Percentiles rank a stretch among this genome's conserved stretches.
Conservation (phyloP, 2,797 vertebrate genomes). For the Alcedo quadribrachys region DNA sequence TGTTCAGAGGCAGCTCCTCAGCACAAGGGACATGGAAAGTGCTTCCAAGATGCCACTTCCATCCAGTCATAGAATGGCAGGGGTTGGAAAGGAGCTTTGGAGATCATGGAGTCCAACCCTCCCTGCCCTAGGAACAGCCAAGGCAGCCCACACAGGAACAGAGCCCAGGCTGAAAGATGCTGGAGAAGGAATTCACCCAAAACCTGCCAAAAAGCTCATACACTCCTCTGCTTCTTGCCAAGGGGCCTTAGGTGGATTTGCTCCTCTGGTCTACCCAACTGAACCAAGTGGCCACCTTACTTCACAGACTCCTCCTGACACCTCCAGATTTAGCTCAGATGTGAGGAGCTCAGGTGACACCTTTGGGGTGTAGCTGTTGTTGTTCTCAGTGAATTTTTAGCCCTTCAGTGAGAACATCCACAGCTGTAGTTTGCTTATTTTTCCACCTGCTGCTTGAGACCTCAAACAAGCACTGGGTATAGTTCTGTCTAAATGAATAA, state of each 20-base stretch:
- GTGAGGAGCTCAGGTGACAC: background rate
- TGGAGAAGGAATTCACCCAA: background rate
- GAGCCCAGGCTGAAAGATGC: no score
- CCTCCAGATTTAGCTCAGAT: background rate
- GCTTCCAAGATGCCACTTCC: background rate
- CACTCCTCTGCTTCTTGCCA: background rate
- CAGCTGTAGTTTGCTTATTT: background rate
- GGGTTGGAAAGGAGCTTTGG: no score
- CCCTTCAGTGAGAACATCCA: background rate
- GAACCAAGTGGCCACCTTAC: background rate
- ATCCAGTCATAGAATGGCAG: no score
- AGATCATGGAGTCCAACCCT: no score
- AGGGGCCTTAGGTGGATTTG: background rate
- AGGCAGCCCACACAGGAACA: no score
- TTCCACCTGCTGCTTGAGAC: background rate
- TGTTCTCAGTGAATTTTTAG: background rate
- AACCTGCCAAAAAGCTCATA: background rate
- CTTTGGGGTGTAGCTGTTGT: background rate
- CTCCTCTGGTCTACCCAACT: background rate
- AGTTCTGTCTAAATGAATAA: background rate
- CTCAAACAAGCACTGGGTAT: background rate
- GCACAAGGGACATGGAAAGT: background rate
- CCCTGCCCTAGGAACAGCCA: no score
- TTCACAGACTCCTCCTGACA: background rate
- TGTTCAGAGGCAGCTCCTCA: background rate